Percentiles rank a stretch among this genome's conserved stretches.
phyloP scores from a whole-genome alignment of 2,888 invertebrate genomes.

The Philereme transversata region DNA sequence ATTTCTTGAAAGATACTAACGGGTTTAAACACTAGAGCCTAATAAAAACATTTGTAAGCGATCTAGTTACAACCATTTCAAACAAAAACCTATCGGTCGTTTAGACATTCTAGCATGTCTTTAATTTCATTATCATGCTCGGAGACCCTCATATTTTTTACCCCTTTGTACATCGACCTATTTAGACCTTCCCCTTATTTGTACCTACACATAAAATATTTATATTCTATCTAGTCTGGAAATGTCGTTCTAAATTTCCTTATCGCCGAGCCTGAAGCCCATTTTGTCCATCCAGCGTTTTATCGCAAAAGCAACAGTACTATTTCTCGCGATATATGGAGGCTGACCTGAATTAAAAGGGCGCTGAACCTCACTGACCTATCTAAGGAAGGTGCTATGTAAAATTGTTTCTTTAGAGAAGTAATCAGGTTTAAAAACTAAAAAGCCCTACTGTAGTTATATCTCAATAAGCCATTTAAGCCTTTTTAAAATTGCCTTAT shows the following conservation, averaged over 20 bases:
- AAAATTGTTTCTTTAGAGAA: no score
- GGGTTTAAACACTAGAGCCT: no score
- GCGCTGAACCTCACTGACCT: slow-evolving; percentile 25
- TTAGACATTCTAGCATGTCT: background rate
- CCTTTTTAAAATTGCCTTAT: no score
- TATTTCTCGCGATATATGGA: slow-evolving; percentile 9
- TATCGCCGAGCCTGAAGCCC: background rate
- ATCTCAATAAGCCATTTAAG: no score
- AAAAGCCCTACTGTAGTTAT: no score
- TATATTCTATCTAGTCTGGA: background rate
- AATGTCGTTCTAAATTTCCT: background rate
- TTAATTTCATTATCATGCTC: background rate
- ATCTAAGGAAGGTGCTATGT: background rate
- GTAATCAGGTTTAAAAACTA: no score
- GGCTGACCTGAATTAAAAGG: slow-evolving; percentile 19
- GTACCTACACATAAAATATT: background rate
- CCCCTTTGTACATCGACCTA: background rate
- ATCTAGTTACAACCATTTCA: no score
- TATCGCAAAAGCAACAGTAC: slow-evolving; percentile 18
- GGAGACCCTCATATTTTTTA: background rate
- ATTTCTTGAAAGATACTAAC: no score
- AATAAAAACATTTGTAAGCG: no score
- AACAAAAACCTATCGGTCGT: no score
- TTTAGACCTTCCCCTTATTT: background rate
- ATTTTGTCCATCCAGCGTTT: slow-evolving; percentile 3